phyloP scores from a whole-genome alignment of 2,113 vertebrate species.

The Oreamnos americanus region DNA sequence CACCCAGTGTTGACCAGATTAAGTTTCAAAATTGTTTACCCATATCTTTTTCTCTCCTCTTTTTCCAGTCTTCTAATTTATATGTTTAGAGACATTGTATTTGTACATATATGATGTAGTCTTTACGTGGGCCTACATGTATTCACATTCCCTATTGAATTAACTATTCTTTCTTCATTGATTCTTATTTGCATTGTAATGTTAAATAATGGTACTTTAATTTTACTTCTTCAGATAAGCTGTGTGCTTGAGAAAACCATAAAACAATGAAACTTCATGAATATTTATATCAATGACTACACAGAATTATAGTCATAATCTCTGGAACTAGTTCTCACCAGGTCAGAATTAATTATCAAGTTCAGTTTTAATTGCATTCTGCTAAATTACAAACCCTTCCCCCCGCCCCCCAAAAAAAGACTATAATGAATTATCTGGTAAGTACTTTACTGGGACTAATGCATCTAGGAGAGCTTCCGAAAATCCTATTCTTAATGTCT shows the following conservation, averaged over 20 bases:
- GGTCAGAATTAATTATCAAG: constrained; percentile 89
- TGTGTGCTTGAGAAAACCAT: constrained; percentile 79
- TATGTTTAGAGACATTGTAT: neutral
- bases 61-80: neutral
- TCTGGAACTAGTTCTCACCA: constrained; percentile 84
- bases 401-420: constrained; percentile 17
- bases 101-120: neutral
- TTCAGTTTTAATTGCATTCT: constrained; percentile 88
- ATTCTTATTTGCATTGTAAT: constrained; percentile 80
- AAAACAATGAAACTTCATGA: constrained; percentile 86
- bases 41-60: constrained; percentile 34
- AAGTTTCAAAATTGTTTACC: constrained; percentile 58
- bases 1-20: neutral
- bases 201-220: constrained; percentile 84
- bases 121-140: constrained; percentile 8
- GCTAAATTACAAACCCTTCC: constrained; percentile 79
- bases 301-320: constrained; percentile 86
- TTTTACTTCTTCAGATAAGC: constrained; percentile 84
- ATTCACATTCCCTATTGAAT: constrained; percentile 41
- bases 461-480: constrained; percentile 65
- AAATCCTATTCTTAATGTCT: constrained; percentile 75
- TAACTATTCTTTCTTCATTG: constrained; percentile 70
- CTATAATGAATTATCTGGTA: constrained; percentile 80
- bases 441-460: constrained; percentile 78
- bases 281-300: constrained; percentile 87